phyloP scores from a whole-genome alignment of 2,113 vertebrate genomes.

The Pelecanus crispus region DNA sequence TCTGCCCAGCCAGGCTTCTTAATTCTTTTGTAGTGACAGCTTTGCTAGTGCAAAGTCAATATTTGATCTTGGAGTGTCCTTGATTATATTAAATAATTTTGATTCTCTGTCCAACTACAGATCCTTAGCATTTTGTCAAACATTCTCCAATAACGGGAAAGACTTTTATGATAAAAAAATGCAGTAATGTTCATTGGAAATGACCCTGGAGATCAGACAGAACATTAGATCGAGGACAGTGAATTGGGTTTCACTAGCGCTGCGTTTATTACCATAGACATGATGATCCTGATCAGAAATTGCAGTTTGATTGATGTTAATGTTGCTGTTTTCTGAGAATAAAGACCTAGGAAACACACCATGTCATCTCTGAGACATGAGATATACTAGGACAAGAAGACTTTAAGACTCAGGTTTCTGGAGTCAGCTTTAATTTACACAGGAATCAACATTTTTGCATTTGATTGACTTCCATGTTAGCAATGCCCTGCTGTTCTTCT shows the following conservation, averaged over 20 bases:
- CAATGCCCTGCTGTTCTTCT: background rate
- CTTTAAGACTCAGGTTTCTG: background rate
- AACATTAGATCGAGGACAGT: background rate
- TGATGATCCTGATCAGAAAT: background rate
- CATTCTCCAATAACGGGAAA: background rate
- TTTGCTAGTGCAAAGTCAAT: background rate
- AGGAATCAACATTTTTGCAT: background rate
- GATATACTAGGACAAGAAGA: background rate
- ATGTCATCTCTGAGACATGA: background rate
- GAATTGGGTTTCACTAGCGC: background rate
- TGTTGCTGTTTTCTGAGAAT: background rate
- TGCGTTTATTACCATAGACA: background rate
- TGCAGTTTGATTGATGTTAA: background rate
- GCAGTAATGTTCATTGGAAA: background rate
- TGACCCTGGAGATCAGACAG: background rate
- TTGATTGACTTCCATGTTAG: background rate
- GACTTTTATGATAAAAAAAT: background rate
- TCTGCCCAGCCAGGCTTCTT: background rate
- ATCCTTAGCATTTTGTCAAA: background rate
- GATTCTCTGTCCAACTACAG: background rate
- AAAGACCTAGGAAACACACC: background rate
- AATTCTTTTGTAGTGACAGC: background rate
- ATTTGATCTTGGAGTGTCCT: slow-evolving; percentile 6
- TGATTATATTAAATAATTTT: background rate
- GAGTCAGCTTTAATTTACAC: background rate